Conservation (phyloP, 2,113 vertebrate genomes). For the Eulemur rufifrons region DNA sequence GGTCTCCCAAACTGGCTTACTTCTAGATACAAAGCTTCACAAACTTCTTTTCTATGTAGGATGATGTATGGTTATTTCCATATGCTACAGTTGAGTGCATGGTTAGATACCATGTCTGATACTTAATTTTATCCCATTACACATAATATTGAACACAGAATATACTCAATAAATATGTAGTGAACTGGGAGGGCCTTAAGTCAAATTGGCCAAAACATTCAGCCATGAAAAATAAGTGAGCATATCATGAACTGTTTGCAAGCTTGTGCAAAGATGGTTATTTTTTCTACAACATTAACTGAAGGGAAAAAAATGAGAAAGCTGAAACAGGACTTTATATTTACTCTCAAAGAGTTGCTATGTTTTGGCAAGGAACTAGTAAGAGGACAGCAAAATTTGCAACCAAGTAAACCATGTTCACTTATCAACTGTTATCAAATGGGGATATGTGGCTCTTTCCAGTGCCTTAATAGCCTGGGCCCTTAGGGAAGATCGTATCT, state of each 20-base stretch:
- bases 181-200: background rate
- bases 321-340: background rate
- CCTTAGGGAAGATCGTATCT: background rate
- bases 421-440: background rate
- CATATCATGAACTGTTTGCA: background rate
- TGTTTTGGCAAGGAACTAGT: background rate
- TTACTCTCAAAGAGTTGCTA: background rate
- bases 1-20: background rate
- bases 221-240: background rate
- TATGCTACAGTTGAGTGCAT: background rate
- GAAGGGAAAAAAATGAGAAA: background rate
- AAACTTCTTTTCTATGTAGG: background rate
- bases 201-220: constrained; percentile 27
- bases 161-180: background rate
- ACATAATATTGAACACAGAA: background rate
- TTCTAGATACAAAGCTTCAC: background rate
- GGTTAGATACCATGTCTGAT: background rate
- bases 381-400: constrained; percentile 22
- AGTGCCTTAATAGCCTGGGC: background rate
- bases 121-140: background rate
- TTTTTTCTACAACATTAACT: background rate
- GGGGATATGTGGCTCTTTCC: background rate
- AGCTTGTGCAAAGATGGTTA: background rate
- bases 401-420: background rate
- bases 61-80: constrained; percentile 7